Evolutionary conservation across 2,113 vertebrate genomes (phyloP).

Genomic region (Nyctereutes procyonoides): DNA sequence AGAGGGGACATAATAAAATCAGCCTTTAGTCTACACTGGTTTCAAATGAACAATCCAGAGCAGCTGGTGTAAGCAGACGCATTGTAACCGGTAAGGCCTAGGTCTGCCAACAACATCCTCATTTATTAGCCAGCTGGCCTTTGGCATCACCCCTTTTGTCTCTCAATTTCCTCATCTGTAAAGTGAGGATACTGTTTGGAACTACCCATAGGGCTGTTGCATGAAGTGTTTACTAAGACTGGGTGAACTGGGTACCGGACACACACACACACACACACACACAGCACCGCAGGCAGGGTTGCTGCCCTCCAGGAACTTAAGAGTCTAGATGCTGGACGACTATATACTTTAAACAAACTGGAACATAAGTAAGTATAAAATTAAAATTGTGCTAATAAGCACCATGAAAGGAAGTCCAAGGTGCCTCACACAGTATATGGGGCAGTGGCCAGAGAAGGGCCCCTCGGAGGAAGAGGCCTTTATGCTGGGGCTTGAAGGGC

Average conservation of each 20-base stretch:
- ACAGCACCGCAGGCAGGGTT: not conserved
- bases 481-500: not conserved
- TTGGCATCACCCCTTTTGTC: not conserved
- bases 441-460: not conserved
- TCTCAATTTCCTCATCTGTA: not conserved
- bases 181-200: not conserved
- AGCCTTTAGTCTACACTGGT: not conserved
- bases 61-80: not conserved
- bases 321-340: not conserved
- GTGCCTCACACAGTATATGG: not conserved
- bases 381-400: not conserved
- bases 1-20: not conserved
- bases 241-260: not conserved
- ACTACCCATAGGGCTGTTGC: not conserved
- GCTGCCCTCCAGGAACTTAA: not conserved
- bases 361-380: not conserved
- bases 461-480: not conserved
- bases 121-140: not conserved
- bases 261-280: not conserved
- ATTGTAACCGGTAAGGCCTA: not conserved
- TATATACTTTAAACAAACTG: not conserved
- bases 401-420: not conserved
- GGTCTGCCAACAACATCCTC: not conserved
- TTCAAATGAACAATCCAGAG: not conserved
- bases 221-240: not conserved